These are phyloP conservation scores for Scaptodrosophila latifasciaeformis DNA, from an alignment of 2,888 invertebrate species.

Conservation along the genomic window DNA sequence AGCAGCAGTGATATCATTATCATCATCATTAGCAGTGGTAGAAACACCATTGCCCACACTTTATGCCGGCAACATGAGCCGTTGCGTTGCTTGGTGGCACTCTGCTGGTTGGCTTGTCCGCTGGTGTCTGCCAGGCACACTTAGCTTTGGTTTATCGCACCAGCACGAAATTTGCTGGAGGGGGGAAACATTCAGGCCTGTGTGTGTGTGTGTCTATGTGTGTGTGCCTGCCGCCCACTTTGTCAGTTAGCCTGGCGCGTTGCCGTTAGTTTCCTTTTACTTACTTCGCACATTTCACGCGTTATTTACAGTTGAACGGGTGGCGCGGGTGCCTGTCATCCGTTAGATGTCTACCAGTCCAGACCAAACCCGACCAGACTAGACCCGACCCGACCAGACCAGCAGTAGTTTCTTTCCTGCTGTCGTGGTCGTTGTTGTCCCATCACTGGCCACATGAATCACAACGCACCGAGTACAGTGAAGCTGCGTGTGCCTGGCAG, in stretches of 20 bases:
- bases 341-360: constrained; percentile 55
- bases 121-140: constrained; percentile 63
- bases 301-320: constrained; percentile 62
- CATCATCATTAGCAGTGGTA: constrained; percentile 40
- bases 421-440: constrained; percentile 48
- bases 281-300: constrained; percentile 50
- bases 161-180: constrained; percentile 61
- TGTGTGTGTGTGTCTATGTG: too few relatives aligned
- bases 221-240: constrained; percentile 55
- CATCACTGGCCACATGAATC: constrained; percentile 54
- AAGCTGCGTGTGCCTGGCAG: constrained; percentile 40
- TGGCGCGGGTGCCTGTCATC: constrained; percentile 32
- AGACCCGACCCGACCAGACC: too few relatives aligned
- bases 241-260: constrained; percentile 26
- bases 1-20: too few relatives aligned
- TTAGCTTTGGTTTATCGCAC: constrained; percentile 68
- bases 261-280: constrained; percentile 44
- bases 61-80: constrained; percentile 17
- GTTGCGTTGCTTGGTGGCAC: too few relatives aligned
- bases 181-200: constrained; percentile 56
- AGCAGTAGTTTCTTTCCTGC: too few relatives aligned
- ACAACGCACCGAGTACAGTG: constrained; percentile 45
- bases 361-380: too few relatives aligned
- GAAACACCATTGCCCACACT: constrained; percentile 20
- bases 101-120: too few relatives aligned